Evolutionary conservation across 2,888 invertebrate species (phyloP).

Genomic region (Zygaena filipendulae): DNA sequence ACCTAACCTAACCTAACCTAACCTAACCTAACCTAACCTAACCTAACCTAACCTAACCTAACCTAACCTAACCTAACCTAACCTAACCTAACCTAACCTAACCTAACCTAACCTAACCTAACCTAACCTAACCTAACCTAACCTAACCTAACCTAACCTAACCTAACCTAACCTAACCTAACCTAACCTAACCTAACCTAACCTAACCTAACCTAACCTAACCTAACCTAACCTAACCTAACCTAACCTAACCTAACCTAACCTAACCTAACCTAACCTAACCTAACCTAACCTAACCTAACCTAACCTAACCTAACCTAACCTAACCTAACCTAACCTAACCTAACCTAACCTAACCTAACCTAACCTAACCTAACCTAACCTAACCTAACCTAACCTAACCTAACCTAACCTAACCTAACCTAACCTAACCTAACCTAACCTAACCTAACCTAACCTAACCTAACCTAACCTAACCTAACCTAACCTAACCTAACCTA

Average conservation of each 20-base stretch:
- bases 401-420: constrained; percentile 16
- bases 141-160: constrained; percentile 17
- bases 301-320: constrained; percentile 18
- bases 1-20: constrained; percentile 7
- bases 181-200: constrained; percentile 14
- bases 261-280: constrained; percentile 18
- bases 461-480: constrained; percentile 7
- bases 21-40: constrained; percentile 8
- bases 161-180: constrained; percentile 11
- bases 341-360: too few relatives aligned
- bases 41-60: constrained; percentile 8
- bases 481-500: constrained; percentile 2
- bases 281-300: constrained; percentile 18
- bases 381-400: constrained; percentile 10
- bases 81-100: constrained; percentile 10
- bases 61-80: constrained; percentile 10
- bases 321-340: constrained; percentile 20
- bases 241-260: constrained; percentile 14
- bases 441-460: constrained; percentile 7
- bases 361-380: constrained; percentile 14
- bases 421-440: constrained; percentile 13
- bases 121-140: constrained; percentile 18
- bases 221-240: constrained; percentile 14
- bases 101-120: constrained; percentile 18
- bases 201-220: constrained; percentile 11